Base-by-base conservation (phyloP, 2,888 invertebrate genomes). In the Ophioninae sp. region DNA sequence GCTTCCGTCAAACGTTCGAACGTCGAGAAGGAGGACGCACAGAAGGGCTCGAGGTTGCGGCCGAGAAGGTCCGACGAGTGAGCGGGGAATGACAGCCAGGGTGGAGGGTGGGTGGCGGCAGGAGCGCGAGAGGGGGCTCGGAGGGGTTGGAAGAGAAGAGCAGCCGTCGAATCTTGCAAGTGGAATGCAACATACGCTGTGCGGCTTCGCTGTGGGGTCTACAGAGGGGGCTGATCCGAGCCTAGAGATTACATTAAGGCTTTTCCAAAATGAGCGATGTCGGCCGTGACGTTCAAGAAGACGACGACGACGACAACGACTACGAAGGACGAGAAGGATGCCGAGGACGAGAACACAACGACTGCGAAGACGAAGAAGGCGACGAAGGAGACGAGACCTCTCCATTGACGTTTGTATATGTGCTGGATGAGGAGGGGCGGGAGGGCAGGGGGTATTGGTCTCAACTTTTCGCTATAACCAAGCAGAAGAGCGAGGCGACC, bases 261-360 rank as follows among this genome's bases (percentile, higher is more conserved):
- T 90, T 91, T 91, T 91, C 91, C 90, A 90, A 91, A 91, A 91
- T 91, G 89, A 91, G 90, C 88, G 88, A 88, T 88, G 86, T 86
- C 84, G 83, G 70, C 78, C 81, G 75, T 78, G 81, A 81, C 64
- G 75, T 64, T 69, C 44, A 62, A 44, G 78, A 61, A 21, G 65
- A 59, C 73, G 67, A 59, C 39, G 30, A 56, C 65, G 50, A 75
- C 6, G 56, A 65, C 68, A 21, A 68, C 44, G 44, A 44, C 39
- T 44, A 56, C 23, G 69, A 30, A 30, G 30, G 56, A 65, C 50
- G 50, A 50, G 17, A 17, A 50, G 50, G 17, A 50, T 6, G 90
- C 89, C 88, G 88, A 88, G 86, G 85, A 85, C 83, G 81, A 61
- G 72, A 70, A 56, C 64, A 56, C 64, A 62, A 30, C 74, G 21